phyloP scores from a whole-genome alignment of 2,113 vertebrate genomes.

The Mesembrinibis cayennensis region DNA sequence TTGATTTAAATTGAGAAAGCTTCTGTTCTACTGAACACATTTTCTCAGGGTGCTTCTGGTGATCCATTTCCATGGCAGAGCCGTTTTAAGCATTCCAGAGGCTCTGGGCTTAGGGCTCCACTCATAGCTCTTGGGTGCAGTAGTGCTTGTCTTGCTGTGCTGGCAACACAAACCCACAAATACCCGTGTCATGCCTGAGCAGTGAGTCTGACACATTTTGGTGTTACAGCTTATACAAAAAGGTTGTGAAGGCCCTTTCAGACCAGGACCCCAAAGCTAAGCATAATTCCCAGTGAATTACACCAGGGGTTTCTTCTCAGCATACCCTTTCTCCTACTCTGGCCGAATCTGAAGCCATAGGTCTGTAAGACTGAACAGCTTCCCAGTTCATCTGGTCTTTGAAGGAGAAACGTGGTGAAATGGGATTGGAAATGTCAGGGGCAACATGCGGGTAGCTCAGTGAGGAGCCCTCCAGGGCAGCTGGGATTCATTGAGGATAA shows the following conservation, averaged over 20 bases:
- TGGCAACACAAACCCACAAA: neutral
- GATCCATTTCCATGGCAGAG: neutral
- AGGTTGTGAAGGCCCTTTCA: neutral
- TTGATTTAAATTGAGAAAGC: neutral
- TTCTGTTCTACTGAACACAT: neutral
- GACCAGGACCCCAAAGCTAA: neutral
- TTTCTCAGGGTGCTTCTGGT: neutral
- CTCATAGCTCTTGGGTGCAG: neutral
- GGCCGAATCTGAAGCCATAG: neutral
- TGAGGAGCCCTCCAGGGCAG: neutral
- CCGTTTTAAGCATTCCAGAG: neutral
- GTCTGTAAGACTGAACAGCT: neutral
- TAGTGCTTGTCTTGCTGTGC: neutral
- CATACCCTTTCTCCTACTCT: neutral
- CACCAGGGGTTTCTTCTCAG: neutral
- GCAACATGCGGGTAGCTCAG: neutral
- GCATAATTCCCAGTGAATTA: neutral
- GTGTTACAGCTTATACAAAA: fast-evolving
- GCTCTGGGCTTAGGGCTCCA: neutral
- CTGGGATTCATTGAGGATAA: neutral
- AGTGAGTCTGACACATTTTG: neutral
- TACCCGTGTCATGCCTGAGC: fast-evolving
- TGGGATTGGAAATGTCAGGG: neutral
- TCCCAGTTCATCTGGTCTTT: neutral
- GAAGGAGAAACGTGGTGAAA: neutral